Percentiles rank a stretch among this genome's conserved stretches.
These are phyloP conservation scores for Drosophila hamatofila DNA, from an alignment of 2,888 invertebrate species.

Conservation along the genomic window DNA sequence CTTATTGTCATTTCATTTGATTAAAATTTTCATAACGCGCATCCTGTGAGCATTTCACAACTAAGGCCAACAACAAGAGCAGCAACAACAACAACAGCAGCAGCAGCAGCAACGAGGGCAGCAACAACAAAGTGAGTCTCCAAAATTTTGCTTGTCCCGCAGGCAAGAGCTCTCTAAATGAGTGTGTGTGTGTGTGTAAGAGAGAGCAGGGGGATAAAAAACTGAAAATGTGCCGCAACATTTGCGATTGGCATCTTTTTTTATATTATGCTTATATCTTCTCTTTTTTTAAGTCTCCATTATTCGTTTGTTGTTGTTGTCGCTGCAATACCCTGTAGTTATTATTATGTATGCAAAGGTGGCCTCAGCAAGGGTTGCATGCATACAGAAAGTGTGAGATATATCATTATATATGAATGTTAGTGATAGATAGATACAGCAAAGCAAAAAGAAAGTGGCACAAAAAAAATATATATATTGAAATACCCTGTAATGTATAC, in stretches of 20 bases:
- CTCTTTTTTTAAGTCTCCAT: background rate
- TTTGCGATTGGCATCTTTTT: constrained; percentile 66
- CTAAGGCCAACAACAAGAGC: constrained; percentile 41
- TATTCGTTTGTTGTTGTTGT: constrained; percentile 24
- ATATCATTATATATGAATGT: no score
- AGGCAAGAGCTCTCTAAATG: constrained; percentile 11
- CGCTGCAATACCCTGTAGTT: constrained; percentile 5
- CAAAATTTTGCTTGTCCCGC: constrained; percentile 22
- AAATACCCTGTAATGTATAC: background rate
- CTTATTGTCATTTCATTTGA: constrained; percentile 74
- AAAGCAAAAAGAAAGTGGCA: no score
- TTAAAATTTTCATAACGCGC: constrained; percentile 74
- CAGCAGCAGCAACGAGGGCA: constrained; percentile 18
- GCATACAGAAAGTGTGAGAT: background rate
- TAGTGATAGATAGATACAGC: no score
- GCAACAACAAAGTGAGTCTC: constrained; percentile 35
- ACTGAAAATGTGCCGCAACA: constrained; percentile 58
- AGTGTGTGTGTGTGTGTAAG: constrained; percentile 10
- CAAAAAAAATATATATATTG: no score
- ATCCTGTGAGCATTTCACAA: constrained; percentile 60
- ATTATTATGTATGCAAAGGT: no score
- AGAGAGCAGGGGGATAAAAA: constrained; percentile 29
- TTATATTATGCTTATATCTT: constrained; percentile 5
- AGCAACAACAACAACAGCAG: constrained; percentile 29
- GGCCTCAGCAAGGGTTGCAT: background rate